These are phyloP conservation scores for Polyploca ridens DNA, from an alignment of 2,888 invertebrate genomes.

Conservation along the genomic window DNA sequence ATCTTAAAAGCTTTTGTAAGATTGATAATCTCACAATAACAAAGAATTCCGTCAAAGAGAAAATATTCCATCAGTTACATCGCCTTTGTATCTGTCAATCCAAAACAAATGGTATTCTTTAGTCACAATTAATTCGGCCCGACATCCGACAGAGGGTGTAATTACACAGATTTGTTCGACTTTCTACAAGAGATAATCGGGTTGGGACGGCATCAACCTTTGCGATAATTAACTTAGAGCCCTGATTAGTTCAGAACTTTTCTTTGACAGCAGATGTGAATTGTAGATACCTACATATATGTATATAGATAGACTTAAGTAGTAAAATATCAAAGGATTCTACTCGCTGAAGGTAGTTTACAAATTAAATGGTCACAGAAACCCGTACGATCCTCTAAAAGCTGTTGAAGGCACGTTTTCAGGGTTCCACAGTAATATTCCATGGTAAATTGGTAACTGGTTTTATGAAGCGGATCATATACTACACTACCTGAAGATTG, in stretches of 20 bases:
- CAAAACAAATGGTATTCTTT: conserved; percentile 10
- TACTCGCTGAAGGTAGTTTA: background rate
- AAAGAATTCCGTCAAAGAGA: background rate
- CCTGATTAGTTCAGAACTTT: background rate
- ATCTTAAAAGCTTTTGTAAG: background rate
- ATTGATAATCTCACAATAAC: background rate
- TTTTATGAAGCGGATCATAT: background rate
- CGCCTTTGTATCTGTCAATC: background rate
- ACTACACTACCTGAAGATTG: background rate
- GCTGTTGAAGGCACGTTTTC: background rate
- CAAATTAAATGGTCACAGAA: background rate
- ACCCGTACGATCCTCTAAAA: background rate
- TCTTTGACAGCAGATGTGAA: background rate
- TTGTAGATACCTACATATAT: background rate
- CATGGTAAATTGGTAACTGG: background rate
- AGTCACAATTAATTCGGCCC: conserved; percentile 7
- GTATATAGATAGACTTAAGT: too few species aligned
- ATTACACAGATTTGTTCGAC: conserved; percentile 21
- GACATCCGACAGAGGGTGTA: conserved; percentile 9
- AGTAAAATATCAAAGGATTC: background rate
- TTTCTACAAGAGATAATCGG: conserved; percentile 22
- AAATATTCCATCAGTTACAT: background rate
- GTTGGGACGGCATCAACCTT: conserved; percentile 4
- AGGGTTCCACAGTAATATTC: background rate
- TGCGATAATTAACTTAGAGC: conserved; percentile 8